Conservation (phyloP, 2,113 vertebrate species). For the Embiotoca jacksoni region DNA sequence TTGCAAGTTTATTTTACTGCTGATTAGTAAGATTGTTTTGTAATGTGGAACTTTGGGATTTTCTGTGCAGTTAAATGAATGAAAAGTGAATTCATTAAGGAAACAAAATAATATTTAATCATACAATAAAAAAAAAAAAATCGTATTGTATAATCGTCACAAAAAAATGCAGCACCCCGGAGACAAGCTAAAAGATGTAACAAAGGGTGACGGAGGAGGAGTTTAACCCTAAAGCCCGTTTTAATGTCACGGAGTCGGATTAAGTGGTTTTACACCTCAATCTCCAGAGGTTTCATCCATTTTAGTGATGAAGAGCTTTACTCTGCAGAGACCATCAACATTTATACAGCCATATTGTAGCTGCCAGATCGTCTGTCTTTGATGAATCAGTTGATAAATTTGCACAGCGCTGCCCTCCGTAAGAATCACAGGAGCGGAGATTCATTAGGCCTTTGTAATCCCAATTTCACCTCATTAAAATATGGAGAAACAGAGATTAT, state of each 20-base stretch:
- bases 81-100: no score
- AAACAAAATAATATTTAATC: background rate
- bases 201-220: slow-evolving; percentile 2
- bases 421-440: background rate
- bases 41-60: no score
- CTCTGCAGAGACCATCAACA: slow-evolving; percentile 40
- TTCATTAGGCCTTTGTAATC: slow-evolving; percentile 10
- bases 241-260: background rate
- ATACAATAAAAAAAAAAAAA: background rate
- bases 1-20: background rate
- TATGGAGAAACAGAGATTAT: background rate
- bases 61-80: no score
- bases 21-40: background rate
- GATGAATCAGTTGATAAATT: slow-evolving; percentile 29
- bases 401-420: background rate
- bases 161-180: background rate
- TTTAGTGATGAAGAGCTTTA: slow-evolving; percentile 39
- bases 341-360: slow-evolving; percentile 45
- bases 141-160: background rate
- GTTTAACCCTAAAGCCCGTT: slow-evolving; percentile 1
- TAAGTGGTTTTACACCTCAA: background rate
- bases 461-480: background rate
- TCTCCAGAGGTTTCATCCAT: slow-evolving; percentile 44
- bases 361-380: slow-evolving; percentile 28
- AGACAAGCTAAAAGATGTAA: background rate